Conservation (phyloP, 64 coral and sea anemone genomes). For the Montipora efflorescens region DNA sequence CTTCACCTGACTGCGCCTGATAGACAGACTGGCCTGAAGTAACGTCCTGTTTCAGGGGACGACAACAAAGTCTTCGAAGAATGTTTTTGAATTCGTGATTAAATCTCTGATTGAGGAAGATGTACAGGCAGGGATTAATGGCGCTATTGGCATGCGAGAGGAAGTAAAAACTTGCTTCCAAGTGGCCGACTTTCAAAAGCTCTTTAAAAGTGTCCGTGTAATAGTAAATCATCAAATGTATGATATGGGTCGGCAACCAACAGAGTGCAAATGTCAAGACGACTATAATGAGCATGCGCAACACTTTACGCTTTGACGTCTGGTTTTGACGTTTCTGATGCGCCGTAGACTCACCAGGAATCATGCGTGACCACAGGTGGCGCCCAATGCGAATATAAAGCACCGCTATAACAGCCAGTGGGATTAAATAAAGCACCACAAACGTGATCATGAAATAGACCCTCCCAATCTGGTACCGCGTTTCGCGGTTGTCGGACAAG, state of each 20-base stretch:
- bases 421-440: constrained; percentile 78
- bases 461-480: constrained; percentile 55
- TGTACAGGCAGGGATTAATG: constrained; percentile 87
- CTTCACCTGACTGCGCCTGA: not conserved
- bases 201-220: constrained; percentile 30
- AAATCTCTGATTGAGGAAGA: constrained; percentile 79
- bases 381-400: constrained; percentile 77
- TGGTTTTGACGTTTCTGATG: constrained; percentile 55
- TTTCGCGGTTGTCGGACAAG: constrained; percentile 7
- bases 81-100: constrained; percentile 81
- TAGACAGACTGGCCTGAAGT: not conserved
- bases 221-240: constrained; percentile 76
- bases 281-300: constrained; percentile 90
- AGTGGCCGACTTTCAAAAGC: not conserved
- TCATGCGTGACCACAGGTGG: constrained; percentile 74
- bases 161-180: constrained; percentile 81
- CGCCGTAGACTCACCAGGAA: constrained; percentile 75
- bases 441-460: constrained; percentile 78
- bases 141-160: constrained; percentile 87
- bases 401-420: constrained; percentile 55
- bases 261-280: constrained; percentile 78
- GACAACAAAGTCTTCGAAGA: constrained; percentile 11
- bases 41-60: not conserved
- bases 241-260: constrained; percentile 85
- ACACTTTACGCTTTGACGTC: constrained; percentile 79